Evolutionary conservation across 2,113 vertebrate species (phyloP), one percentile per base, ranked within the genome.

Genomic region (Callorhinus ursinus): DNA sequence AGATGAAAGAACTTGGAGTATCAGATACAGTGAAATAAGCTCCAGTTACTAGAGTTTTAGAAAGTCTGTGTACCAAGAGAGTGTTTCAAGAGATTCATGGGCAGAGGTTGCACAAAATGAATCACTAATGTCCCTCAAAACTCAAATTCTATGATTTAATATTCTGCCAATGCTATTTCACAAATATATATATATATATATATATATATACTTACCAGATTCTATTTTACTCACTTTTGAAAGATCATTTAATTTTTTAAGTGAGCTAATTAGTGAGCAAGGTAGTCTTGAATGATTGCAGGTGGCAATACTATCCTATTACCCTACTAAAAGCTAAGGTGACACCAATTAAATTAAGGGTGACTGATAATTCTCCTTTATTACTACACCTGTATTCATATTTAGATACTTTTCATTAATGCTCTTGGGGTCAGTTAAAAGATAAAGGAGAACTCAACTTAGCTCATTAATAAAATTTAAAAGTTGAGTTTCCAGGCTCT

Each of bases 281-380:
- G 98, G 91, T 77, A 84, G 71, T 97, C 88, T 84, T 95, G 94
- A 97, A 93, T 98, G 97, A 98, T 96, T 98, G 96, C 39, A 98
- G 95, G 93, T 96, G 95, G 90, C 51, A 96, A 95, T 93, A 93
- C 93, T 92, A 85, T 28, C 93, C 93, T 96, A 95, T 92, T 97
- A 81, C 55, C 85, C 96, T 97, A 83, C 92, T 97, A 97, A 98
- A 98, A 96, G 97, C 74, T 97, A 98, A 98, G 96, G 94, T 98
- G 96, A 98, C 98, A 98, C 67, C 94, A 98, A 97, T 97, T 98
- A 98, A 96, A 98, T 97, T 93, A 98, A 98, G 96, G 97, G 93
- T 85, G 96, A 97, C 61, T 93, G 97, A 96, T 98, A 98, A 97
- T 97, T 97, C 18, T 95, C 98, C 87, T 97, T 97, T 95, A 98